These are phyloP conservation scores for Cebidichthys violaceus DNA, from an alignment of 2,113 vertebrate species.

Conservation along the genomic window DNA sequence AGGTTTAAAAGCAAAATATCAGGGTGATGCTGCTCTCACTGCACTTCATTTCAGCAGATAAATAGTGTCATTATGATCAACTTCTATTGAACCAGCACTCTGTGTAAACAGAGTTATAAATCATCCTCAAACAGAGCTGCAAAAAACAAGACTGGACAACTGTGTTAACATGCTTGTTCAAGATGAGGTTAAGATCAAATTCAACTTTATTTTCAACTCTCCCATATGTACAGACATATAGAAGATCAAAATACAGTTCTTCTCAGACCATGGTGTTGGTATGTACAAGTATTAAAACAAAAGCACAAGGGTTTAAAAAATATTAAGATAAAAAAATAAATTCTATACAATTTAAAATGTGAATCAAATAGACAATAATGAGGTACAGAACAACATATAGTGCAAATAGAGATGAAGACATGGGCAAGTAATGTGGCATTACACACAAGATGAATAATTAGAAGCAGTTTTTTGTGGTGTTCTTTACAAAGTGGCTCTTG, in stretches of 20 bases:
- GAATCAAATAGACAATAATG: background rate
- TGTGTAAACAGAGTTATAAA: slow-evolving; percentile 10
- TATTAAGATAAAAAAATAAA: background rate
- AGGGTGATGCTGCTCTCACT: background rate
- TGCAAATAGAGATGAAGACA: too few species aligned
- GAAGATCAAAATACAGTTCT: too few species aligned
- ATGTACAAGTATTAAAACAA: background rate
- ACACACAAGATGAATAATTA: too few species aligned
- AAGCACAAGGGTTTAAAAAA: background rate
- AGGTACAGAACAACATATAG: too few species aligned
- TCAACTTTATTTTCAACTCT: background rate
- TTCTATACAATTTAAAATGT: background rate
- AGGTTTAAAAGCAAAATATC: background rate
- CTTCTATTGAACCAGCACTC: slow-evolving; percentile 10
- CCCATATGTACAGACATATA: too few species aligned
- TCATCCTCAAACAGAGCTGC: background rate
- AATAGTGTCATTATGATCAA: slow-evolving; percentile 9
- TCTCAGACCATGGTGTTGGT: too few species aligned
- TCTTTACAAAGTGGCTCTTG: background rate
- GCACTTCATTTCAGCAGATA: slow-evolving; percentile 10
- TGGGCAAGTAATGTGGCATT: too few species aligned
- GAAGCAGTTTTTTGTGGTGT: too few species aligned
- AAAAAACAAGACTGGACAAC: too few species aligned
- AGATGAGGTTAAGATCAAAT: background rate
- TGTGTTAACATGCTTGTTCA: too few species aligned